A percentile compares a stretch with the other conserved stretches of the same genome.
Evolutionary conservation across 2,113 vertebrate species (phyloP).

Genomic region (Dolichallabes microphthalmus): DNA sequence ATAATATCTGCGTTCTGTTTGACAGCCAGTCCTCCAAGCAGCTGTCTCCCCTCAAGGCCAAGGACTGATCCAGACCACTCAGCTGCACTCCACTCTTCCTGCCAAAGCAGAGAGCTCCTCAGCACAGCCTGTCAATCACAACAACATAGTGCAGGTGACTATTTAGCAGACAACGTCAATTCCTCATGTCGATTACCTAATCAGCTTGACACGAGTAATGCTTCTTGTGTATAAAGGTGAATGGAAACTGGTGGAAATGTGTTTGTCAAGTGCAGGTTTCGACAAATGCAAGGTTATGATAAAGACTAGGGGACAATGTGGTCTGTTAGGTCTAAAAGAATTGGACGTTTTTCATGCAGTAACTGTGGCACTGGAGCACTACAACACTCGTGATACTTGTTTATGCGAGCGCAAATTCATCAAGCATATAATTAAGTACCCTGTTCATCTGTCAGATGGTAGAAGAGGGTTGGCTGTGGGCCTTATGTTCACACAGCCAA

Average conservation of each 20-base stretch:
- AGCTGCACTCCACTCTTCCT: slow-evolving; percentile 63
- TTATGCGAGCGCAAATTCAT: not conserved
- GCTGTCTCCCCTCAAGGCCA: slow-evolving; percentile 71
- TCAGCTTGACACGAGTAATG: not conserved
- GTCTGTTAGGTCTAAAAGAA: not conserved
- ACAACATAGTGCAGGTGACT: slow-evolving; percentile 82
- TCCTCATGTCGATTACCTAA: not conserved
- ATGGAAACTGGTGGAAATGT: not conserved
- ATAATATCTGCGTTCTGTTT: slow-evolving; percentile 21
- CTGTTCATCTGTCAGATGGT: not conserved
- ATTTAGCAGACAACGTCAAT: not conserved
- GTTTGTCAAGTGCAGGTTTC: not conserved
- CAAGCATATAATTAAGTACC: not conserved
- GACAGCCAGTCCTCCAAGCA: slow-evolving; percentile 67
- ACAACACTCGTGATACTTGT: not conserved
- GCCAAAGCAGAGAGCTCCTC: slow-evolving; percentile 70
- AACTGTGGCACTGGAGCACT: not conserved
- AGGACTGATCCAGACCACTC: slow-evolving; percentile 71
- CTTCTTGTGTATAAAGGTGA: not conserved
- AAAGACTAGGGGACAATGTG: not conserved
- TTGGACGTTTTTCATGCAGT: not conserved
- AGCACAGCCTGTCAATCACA: slow-evolving; percentile 69
- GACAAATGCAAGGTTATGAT: not conserved
- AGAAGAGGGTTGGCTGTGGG: slow-evolving; percentile 3
- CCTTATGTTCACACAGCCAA: not conserved